phyloP scores from a whole-genome alignment of 2,797 vertebrate genomes.

The Chelon labrosus region DNA sequence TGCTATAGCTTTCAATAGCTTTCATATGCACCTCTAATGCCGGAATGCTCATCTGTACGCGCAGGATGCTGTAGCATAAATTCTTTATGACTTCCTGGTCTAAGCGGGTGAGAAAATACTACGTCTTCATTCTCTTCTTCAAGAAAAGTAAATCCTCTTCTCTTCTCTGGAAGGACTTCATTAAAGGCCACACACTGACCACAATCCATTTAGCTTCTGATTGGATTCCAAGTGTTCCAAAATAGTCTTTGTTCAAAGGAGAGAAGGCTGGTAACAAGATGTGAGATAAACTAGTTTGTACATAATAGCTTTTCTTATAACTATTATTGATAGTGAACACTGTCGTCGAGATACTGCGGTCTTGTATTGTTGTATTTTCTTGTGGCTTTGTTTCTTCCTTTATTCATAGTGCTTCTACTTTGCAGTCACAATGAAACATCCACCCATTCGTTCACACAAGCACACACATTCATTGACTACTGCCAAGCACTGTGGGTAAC shows the following conservation, averaged over 20 bases:
- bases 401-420: no score
- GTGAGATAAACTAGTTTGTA: conserved; percentile 18
- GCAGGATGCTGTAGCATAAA: conserved; percentile 26
- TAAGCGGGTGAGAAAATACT: conserved; percentile 31
- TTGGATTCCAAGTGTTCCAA: conserved; percentile 33
- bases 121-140: conserved; percentile 31
- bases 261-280: no score
- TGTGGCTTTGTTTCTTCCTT: no score
- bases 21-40: not conserved
- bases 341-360: not conserved
- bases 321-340: not conserved
- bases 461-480: no score
- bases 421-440: no score
- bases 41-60: conserved; percentile 2
- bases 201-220: conserved; percentile 54
- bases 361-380: not conserved
- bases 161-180: conserved; percentile 43
- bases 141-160: conserved; percentile 41
- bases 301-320: not conserved
- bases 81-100: conserved; percentile 33
- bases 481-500: no score
- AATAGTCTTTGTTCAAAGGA: no score
- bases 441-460: no score
- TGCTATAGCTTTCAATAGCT: not conserved
- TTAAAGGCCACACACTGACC: conserved; percentile 52